Evolutionary conservation across 2,888 invertebrate species (phyloP).

Genomic region (Leuctra nigra): DNA sequence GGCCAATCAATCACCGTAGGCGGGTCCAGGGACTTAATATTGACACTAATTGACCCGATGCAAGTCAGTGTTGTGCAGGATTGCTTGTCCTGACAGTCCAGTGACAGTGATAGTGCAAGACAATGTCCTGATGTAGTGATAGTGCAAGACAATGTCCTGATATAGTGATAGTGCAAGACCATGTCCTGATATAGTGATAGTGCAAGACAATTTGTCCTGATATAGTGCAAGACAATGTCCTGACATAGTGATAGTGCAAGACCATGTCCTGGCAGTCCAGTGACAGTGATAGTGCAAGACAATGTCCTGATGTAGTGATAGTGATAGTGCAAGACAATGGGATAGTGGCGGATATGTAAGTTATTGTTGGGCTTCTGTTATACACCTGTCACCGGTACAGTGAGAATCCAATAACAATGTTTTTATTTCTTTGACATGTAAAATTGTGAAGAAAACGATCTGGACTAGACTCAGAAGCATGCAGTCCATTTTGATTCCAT

Average conservation of each 20-base stretch:
- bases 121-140: not conserved
- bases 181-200: not conserved
- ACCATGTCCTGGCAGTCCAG: not conserved
- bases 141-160: too few relatives aligned
- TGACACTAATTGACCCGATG: not conserved
- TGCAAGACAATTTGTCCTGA: too few relatives aligned
- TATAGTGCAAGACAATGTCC: not conserved
- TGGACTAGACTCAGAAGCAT: too few relatives aligned
- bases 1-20: not conserved
- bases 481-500: too few relatives aligned
- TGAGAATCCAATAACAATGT: too few relatives aligned
- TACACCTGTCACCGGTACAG: too few relatives aligned
- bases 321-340: too few relatives aligned
- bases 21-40: not conserved
- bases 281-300: too few relatives aligned
- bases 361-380: too few relatives aligned
- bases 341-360: not conserved
- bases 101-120: not conserved
- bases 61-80: not conserved
- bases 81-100: not conserved
- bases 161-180: too few relatives aligned
- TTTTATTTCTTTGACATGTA: too few relatives aligned
- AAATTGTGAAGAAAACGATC: too few relatives aligned
- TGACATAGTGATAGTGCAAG: not conserved
- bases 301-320: not conserved